phyloP scores from a whole-genome alignment of 2,888 invertebrate species.

The Idaea aversata region DNA sequence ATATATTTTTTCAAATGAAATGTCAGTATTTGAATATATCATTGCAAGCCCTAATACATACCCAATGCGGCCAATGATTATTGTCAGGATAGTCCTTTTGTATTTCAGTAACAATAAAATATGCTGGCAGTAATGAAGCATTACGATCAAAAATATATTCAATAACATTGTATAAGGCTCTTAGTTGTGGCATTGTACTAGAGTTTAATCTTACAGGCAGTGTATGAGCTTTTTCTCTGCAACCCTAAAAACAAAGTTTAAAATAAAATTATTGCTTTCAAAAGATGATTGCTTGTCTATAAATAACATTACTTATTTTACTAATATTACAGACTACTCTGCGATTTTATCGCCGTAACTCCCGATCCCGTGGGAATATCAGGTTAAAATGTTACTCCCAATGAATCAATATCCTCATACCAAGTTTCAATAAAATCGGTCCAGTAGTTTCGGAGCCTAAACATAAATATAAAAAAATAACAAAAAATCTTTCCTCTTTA shows the following conservation, averaged over 20 bases:
- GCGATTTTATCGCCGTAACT: too few species aligned
- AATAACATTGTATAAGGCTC: constrained; percentile 90
- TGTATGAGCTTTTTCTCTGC: constrained; percentile 92
- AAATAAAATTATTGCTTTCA: not conserved
- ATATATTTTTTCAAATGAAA: not conserved
- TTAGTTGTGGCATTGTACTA: constrained; percentile 89
- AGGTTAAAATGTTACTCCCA: too few species aligned
- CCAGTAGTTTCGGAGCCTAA: too few species aligned
- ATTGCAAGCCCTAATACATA: constrained; percentile 51
- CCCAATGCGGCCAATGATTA: constrained; percentile 95
- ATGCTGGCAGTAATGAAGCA: constrained; percentile 94
- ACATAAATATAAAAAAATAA: too few species aligned
- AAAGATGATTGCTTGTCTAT: not conserved
- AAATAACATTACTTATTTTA: not conserved
- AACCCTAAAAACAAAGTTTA: constrained; percentile 78
- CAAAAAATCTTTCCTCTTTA: too few species aligned
- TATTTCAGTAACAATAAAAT: constrained; percentile 97
- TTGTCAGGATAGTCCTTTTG: constrained; percentile 92
- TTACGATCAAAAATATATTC: constrained; percentile 95
- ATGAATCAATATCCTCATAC: too few species aligned
- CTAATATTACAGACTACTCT: not conserved
- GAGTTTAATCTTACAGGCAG: constrained; percentile 90
- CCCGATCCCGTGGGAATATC: not conserved
- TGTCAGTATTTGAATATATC: too few species aligned
- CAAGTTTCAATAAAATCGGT: too few species aligned